These are phyloP conservation scores for Ectropis grisescens DNA, from an alignment of 1,140 invertebrate species.

Conservation along the genomic window DNA sequence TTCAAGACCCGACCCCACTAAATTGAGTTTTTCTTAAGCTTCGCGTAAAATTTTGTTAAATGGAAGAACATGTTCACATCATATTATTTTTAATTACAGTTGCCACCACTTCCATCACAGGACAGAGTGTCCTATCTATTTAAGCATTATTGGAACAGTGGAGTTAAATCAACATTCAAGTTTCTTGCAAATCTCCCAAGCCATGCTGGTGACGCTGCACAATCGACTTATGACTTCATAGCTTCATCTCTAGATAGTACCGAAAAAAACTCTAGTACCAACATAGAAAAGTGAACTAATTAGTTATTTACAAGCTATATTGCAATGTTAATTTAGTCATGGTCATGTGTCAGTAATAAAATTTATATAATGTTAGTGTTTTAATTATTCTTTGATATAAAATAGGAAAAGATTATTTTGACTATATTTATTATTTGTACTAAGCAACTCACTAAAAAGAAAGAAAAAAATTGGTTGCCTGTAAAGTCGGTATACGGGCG, in stretches of 20 bases:
- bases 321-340: too few species aligned
- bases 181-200: slow-evolving; percentile 66
- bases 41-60: not conserved
- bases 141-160: slow-evolving; percentile 71
- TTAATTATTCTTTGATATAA: too few species aligned
- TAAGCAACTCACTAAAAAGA: too few species aligned
- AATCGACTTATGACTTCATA: slow-evolving; percentile 39
- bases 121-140: slow-evolving; percentile 61
- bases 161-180: slow-evolving; percentile 66
- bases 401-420: too few species aligned
- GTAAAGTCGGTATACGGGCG: too few species aligned
- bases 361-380: too few species aligned
- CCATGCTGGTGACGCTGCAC: slow-evolving; percentile 46
- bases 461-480: too few species aligned
- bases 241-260: slow-evolving; percentile 29
- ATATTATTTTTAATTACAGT: slow-evolving; percentile 41
- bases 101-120: slow-evolving; percentile 68
- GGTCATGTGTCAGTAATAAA: too few species aligned
- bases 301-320: too few species aligned
- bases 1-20: too few species aligned
- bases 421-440: too few species aligned
- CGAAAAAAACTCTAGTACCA: slow-evolving; percentile 21
- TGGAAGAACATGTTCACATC: slow-evolving; percentile 2
- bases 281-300: slow-evolving; percentile 25
- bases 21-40: too few species aligned